Base-by-base conservation (phyloP, 1,140 invertebrate genomes). In the Nasonia giraulti region DNA sequence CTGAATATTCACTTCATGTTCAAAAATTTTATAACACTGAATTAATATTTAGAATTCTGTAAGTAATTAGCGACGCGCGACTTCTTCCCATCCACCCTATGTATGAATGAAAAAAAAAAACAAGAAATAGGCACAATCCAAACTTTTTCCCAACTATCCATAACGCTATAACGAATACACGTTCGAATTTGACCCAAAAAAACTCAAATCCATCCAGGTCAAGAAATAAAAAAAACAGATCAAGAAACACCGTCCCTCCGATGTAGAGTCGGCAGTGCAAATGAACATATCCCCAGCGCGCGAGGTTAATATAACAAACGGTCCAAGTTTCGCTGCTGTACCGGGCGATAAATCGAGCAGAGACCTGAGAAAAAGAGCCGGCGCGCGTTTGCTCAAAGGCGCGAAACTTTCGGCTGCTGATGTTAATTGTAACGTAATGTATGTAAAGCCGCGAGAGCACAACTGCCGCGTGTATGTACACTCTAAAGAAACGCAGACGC, bases 371-470 rank as follows among this genome's bases (percentile, higher is more conserved):
- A 80, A 80, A 75, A n/a, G 40, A 44, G 40, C 40, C 40, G 55
- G 55, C 17, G 55, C 55, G 55, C 12, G 50, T 77, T 77, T 84
- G 73, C 20, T 20, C 74, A 87, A 86, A 88, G 87, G 83, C 85
- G 83, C 83, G 78, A 86, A 88, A 88, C 86, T 88, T 87, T 86
- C 85, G 44, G 77, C 81, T 27, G 31, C 33, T 69, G 68, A 87
- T 87, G 86, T 90, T 91, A 90, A 90, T 90, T 90, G 86, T 87
- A 80, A 88, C 77, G 76, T 88, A 89, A 89, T 89, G 84, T 87
- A 88, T 84, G 86, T 87, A 88, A 89, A 90, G 85, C 87, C 88
- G 83, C 86, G 79, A 82, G 44, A 82, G 44, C 50, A 20, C 74
- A 44, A 62, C 47, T 62, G 47, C 23, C 20, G 4, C 20, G 40